Conservation (phyloP, 2,797 vertebrate species). For the Gephyroberyx darwinii region DNA sequence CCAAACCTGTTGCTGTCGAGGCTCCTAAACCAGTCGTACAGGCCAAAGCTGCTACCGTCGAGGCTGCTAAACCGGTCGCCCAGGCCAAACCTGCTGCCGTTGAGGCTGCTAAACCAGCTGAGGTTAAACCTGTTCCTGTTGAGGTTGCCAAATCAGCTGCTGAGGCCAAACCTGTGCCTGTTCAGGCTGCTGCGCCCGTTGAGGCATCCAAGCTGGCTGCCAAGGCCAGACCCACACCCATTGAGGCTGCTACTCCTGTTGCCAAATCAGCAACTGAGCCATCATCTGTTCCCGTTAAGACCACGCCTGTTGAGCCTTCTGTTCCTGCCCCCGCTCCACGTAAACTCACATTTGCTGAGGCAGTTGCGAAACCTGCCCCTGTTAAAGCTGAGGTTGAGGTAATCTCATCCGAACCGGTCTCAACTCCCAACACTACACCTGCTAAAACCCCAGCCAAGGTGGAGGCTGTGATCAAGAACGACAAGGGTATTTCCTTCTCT, state of each 20-base stretch:
- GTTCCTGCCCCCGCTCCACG: slow-evolving; percentile 49
- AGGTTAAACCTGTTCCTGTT: not conserved
- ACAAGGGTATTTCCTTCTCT: slow-evolving; percentile 90
- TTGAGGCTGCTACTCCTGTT: slow-evolving; percentile 12
- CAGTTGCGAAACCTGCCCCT: slow-evolving; percentile 70
- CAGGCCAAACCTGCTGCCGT: not conserved
- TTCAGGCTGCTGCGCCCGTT: slow-evolving; percentile 20
- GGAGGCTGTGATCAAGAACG: slow-evolving; percentile 91
- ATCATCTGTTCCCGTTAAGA: slow-evolving; percentile 38
- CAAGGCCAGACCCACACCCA: slow-evolving; percentile 26
- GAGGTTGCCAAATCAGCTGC: too few relatives aligned
- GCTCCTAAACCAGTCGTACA: not conserved
- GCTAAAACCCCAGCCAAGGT: slow-evolving; percentile 80
- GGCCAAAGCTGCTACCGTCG: not conserved
- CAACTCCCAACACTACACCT: slow-evolving; percentile 66
- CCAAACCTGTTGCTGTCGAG: not conserved
- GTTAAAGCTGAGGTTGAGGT: slow-evolving; percentile 72
- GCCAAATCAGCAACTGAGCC: slow-evolving; percentile 35
- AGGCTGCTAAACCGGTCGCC: not conserved
- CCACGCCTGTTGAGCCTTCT: slow-evolving; percentile 50
- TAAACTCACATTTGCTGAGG: slow-evolving; percentile 79
- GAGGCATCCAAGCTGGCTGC: slow-evolving; percentile 14
- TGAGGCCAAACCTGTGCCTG: slow-evolving; percentile 25
- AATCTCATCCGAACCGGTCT: slow-evolving; percentile 61
- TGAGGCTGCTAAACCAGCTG: not conserved